These are phyloP conservation scores for Mellilla xanthometata DNA, from an alignment of 2,888 invertebrate genomes.

Conservation along the genomic window DNA sequence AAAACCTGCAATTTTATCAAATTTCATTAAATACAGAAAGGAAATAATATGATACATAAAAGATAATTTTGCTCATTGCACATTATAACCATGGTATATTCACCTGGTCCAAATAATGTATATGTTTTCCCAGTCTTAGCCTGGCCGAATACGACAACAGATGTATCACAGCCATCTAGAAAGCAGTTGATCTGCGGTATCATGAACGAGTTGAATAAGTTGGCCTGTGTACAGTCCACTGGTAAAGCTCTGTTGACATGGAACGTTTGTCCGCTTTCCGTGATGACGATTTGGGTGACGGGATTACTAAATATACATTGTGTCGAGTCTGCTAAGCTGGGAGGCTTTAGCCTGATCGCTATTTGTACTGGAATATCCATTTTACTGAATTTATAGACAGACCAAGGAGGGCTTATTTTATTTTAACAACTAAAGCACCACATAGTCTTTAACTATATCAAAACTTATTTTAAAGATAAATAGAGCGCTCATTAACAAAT, in stretches of 20 bases:
- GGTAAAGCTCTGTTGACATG: slow-evolving; percentile 80
- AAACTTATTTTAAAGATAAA: too few relatives aligned
- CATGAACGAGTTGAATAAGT: slow-evolving; percentile 85
- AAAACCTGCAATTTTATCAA: slow-evolving; percentile 59
- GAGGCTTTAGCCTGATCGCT: slow-evolving; percentile 85
- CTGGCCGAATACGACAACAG: slow-evolving; percentile 87
- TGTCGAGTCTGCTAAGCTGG: slow-evolving; percentile 78
- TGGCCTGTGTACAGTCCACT: slow-evolving; percentile 83
- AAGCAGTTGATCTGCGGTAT: slow-evolving; percentile 86
- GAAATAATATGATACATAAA: too few relatives aligned
- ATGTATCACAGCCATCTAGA: slow-evolving; percentile 89
- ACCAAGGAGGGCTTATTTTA: too few relatives aligned
- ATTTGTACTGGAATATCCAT: slow-evolving; percentile 90
- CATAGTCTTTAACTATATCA: too few relatives aligned
- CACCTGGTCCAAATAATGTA: slow-evolving; percentile 87
- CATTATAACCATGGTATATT: slow-evolving; percentile 31
- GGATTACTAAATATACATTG: slow-evolving; percentile 84
- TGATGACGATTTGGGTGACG: slow-evolving; percentile 81
- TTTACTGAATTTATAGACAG: slow-evolving; percentile 2
- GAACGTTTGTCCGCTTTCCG: slow-evolving; percentile 83
- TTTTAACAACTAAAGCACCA: too few relatives aligned
- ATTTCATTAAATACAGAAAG: too few relatives aligned
- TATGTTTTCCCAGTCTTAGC: slow-evolving; percentile 87
- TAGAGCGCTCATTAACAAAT: too few relatives aligned
- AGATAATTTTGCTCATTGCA: too few relatives aligned